Conservation (phyloP, 2,113 vertebrate genomes). For the Semnornis frantzii region DNA sequence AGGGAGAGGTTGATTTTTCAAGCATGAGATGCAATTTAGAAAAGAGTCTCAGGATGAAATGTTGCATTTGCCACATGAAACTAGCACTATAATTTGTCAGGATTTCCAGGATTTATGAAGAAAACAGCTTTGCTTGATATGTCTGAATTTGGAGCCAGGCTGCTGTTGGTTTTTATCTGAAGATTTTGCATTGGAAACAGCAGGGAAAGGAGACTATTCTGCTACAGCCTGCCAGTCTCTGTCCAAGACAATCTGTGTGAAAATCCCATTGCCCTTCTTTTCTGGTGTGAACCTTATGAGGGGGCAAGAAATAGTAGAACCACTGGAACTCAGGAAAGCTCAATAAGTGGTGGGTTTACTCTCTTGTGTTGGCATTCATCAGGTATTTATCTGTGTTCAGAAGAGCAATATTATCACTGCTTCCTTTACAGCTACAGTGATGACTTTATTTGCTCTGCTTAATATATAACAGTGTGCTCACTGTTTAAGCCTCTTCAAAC, state of each 20-base stretch:
- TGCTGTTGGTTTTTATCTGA: not conserved
- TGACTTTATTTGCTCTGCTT: conserved; percentile 23
- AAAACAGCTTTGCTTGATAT: not conserved
- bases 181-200: not conserved
- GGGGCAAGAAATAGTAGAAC: not conserved
- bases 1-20: not conserved
- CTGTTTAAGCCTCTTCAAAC: conserved; percentile 11
- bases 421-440: not conserved
- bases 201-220: not conserved
- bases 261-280: not conserved
- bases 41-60: not conserved
- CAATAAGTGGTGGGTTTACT: not conserved
- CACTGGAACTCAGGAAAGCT: not conserved
- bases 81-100: not conserved
- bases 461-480: conserved; percentile 17
- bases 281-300: not conserved
- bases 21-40: not conserved
- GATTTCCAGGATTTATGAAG: not conserved
- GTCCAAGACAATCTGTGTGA: not conserved
- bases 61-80: not conserved
- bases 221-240: not conserved
- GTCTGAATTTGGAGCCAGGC: not conserved
- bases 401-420: not conserved
- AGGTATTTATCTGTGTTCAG: not conserved
- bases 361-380: not conserved